Evolutionary conservation across 2,113 vertebrate genomes (phyloP).

Genomic region (Peromyscus polionotus): DNA sequence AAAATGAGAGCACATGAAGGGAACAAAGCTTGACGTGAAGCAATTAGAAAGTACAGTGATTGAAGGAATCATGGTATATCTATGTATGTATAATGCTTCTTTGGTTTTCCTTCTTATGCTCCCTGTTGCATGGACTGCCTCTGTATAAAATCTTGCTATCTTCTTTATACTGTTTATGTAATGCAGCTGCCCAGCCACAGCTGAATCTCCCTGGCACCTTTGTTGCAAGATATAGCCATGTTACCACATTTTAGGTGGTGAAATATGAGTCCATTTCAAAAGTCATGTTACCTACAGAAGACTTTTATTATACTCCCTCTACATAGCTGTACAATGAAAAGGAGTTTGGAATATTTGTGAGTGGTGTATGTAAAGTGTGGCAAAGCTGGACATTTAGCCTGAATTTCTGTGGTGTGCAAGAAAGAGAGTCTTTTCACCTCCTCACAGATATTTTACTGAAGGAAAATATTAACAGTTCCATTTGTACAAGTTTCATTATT

Average conservation of each 20-base stretch:
- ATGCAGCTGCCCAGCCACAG: neutral
- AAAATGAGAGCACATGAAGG: neutral
- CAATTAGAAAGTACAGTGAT: neutral
- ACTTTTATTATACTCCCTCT: neutral
- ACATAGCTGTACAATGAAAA: neutral
- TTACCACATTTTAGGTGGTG: neutral
- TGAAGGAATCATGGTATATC: neutral
- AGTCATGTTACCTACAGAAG: neutral
- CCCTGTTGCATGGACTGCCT: neutral
- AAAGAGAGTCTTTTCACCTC: fast-evolving
- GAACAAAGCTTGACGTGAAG: neutral
- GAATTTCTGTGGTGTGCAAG: neutral
- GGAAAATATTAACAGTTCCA: neutral
- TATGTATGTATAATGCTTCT: neutral
- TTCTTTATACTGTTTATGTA: neutral
- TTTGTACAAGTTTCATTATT: neutral
- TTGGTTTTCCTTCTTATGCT: neutral
- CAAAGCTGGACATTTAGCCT: neutral
- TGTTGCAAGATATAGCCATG: neutral
- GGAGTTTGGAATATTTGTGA: neutral
- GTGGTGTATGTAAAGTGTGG: fast-evolving
- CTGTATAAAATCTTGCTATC: neutral
- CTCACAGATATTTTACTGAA: neutral
- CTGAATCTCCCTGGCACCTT: neutral
- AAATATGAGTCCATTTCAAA: neutral